These are phyloP conservation scores for Hydrophis major DNA, from an alignment of 2,797 vertebrate species.

Conservation along the genomic window DNA sequence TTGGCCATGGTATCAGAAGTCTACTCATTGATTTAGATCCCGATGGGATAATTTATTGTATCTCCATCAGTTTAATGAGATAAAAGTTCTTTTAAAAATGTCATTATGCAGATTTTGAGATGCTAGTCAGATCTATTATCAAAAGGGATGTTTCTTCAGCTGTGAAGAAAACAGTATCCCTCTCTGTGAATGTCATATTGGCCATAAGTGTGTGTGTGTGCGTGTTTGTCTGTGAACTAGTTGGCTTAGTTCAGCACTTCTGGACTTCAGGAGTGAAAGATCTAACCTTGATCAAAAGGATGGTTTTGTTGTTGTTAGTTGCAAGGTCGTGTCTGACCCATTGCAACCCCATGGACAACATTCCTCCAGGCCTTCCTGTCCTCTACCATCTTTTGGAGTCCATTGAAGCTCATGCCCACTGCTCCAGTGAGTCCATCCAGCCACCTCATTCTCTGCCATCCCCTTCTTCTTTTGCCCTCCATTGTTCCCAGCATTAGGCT, in stretches of 20 bases:
- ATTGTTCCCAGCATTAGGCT: too few relatives aligned
- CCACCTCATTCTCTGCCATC: too few relatives aligned
- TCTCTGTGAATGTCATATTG: background rate
- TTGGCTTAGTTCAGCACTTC: background rate
- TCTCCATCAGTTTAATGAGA: background rate
- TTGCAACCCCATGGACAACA: fast-evolving
- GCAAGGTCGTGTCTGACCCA: too few relatives aligned
- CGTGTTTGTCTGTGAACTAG: background rate
- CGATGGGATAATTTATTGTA: background rate
- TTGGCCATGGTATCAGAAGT: background rate
- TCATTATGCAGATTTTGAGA: background rate
- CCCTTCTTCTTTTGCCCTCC: too few relatives aligned
- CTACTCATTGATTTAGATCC: background rate
- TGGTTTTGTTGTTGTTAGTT: background rate
- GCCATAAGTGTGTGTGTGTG: background rate
- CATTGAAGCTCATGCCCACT: too few relatives aligned
- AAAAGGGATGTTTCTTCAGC: background rate
- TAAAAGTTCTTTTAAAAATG: background rate
- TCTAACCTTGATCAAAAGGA: background rate
- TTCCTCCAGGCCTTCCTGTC: too few relatives aligned
- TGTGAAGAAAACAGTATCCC: background rate
- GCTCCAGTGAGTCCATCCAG: too few relatives aligned
- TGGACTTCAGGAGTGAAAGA: background rate
- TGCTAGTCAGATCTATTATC: background rate
- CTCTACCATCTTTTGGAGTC: too few relatives aligned